phyloP scores from a whole-genome alignment of 2,113 vertebrate genomes.

The Apus apus region DNA sequence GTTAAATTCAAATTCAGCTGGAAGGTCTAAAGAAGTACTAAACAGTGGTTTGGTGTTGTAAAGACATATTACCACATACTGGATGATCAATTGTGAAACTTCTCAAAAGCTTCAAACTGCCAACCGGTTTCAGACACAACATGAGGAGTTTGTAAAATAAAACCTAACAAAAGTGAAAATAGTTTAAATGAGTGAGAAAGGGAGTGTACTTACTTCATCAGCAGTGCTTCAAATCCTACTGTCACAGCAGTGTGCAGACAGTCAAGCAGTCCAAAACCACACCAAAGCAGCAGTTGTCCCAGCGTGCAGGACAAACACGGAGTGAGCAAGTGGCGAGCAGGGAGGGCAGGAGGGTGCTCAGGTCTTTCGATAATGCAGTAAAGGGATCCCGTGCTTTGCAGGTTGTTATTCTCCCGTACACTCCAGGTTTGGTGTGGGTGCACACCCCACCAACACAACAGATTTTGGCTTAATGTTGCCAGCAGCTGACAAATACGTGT shows the following conservation, averaged over 20 bases:
- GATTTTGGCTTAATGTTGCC: not conserved
- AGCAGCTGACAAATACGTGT: fast-evolving
- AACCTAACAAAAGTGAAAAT: not conserved
- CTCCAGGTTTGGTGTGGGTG: not conserved
- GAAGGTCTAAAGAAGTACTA: not conserved
- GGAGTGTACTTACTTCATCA: not conserved
- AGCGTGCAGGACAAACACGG: fast-evolving
- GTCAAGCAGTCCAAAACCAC: not conserved
- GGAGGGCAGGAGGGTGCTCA: not conserved
- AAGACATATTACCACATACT: not conserved
- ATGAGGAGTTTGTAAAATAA: not conserved
- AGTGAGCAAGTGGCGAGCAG: fast-evolving
- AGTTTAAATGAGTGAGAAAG: not conserved
- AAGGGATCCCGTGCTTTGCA: not conserved
- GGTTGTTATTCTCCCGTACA: not conserved
- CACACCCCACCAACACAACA: fast-evolving
- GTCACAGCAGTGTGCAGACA: not conserved
- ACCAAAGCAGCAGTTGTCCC: not conserved
- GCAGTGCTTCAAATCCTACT: not conserved
- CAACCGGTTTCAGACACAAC: not conserved
- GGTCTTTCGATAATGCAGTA: fast-evolving
- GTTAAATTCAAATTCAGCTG: not conserved
- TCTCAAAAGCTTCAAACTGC: conserved; percentile 32
- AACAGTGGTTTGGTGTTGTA: not conserved
- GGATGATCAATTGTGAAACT: conserved; percentile 9